Conservation (phyloP, 1,140 invertebrate species). For the Habropoda laboriosa region DNA sequence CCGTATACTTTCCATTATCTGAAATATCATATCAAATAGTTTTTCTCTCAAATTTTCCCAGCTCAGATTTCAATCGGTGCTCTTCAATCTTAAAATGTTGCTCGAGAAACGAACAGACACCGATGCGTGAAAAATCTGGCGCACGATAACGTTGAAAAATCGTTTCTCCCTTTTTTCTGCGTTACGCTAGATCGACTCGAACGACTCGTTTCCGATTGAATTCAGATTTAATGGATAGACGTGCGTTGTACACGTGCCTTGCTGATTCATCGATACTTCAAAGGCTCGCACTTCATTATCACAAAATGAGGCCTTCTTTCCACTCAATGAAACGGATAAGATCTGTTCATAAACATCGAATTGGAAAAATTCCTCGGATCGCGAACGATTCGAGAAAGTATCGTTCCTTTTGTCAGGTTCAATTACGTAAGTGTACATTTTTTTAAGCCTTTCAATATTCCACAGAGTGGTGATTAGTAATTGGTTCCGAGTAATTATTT, state of each 20-base stretch:
- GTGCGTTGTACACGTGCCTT: neutral
- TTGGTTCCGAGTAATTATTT: too few species aligned
- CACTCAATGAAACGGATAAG: neutral
- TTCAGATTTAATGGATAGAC: constrained; percentile 18
- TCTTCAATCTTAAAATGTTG: too few species aligned
- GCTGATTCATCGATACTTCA: constrained; percentile 22
- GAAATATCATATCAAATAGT: too few species aligned
- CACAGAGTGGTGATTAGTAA: too few species aligned
- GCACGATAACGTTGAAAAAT: neutral
- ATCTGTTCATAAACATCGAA: neutral
- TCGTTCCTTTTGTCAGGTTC: neutral
- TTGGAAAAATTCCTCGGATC: neutral
- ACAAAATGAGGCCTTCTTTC: constrained; percentile 7
- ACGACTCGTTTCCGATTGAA: constrained; percentile 13
- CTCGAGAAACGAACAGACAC: too few species aligned
- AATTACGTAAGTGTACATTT: neutral
- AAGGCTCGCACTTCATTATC: constrained; percentile 20
- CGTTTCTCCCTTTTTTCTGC: neutral
- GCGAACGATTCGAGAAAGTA: neutral
- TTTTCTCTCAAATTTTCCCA: too few species aligned
- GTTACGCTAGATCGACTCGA: constrained; percentile 4
- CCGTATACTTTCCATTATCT: too few species aligned
- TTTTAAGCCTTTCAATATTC: too few species aligned
- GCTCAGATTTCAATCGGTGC: too few species aligned
- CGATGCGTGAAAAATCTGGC: neutral